Percentiles rank a stretch among this genome's conserved stretches.
Conservation (phyloP, 2,797 vertebrate species). For the Jordanella pulchra region DNA sequence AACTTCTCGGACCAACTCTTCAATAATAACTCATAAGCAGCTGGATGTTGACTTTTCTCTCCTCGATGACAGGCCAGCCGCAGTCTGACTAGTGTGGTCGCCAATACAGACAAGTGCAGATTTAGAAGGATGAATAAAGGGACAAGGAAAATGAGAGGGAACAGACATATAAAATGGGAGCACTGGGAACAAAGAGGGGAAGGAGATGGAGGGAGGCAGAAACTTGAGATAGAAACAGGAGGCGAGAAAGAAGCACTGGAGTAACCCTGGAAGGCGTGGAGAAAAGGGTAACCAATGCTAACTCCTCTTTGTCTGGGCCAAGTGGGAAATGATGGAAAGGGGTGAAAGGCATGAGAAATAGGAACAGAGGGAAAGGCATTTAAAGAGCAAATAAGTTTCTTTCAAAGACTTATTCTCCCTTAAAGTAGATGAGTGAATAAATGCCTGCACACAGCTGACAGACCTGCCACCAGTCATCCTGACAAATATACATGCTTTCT, state of each 20-base stretch:
- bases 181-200: conserved; percentile 18
- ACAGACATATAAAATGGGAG: conserved; percentile 15
- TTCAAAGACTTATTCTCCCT: conserved; percentile 58
- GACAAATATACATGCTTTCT: conserved; percentile 51
- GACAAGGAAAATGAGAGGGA: conserved; percentile 17
- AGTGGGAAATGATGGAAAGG: conserved; percentile 58
- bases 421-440: conserved; percentile 51
- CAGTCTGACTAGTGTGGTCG: conserved; percentile 62
- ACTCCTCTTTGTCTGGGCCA: conserved; percentile 71
- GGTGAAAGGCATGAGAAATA: conserved; percentile 39
- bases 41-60: conserved; percentile 64
- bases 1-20: conserved; percentile 31
- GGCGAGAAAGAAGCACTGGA: conserved; percentile 52
- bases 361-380: conserved; percentile 55
- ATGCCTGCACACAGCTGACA: conserved; percentile 54
- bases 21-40: conserved; percentile 53
- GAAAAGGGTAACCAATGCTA: conserved; percentile 67
- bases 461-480: conserved; percentile 29
- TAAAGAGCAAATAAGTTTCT: conserved; percentile 74
- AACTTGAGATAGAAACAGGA: conserved; percentile 53
- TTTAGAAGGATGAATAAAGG: conserved; percentile 27
- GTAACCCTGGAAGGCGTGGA: conserved; percentile 62
- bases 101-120: conserved; percentile 24
- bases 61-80: conserved; percentile 66
- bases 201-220: conserved; percentile 33